Percentiles rank a stretch among this genome's conserved stretches.
phyloP scores from a whole-genome alignment of 2,888 invertebrate species.

The Eupithecia dodoneata region DNA sequence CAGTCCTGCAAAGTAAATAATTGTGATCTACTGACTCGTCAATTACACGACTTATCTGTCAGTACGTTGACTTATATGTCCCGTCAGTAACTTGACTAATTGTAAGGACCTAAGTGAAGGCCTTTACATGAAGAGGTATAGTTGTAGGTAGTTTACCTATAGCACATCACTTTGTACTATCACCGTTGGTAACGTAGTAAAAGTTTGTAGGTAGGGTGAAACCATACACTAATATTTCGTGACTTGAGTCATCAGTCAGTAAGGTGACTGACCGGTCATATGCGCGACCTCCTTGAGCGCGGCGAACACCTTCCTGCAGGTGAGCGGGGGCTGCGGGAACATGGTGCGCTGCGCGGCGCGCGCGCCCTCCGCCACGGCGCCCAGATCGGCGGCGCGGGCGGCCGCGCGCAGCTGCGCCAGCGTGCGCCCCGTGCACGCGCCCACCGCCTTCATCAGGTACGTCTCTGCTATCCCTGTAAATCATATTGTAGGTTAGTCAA shows the following conservation, averaged over 20 bases:
- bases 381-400: conserved; percentile 87
- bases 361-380: conserved; percentile 84
- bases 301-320: conserved; percentile 89
- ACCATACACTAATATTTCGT: too few relatives aligned
- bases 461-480: conserved; percentile 96
- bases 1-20: too few relatives aligned
- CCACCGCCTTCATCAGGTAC: conserved; percentile 96
- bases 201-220: too few relatives aligned
- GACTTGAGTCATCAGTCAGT: not conserved
- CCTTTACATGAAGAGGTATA: too few relatives aligned
- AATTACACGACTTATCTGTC: not conserved
- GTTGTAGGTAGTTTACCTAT: too few relatives aligned
- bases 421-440: conserved; percentile 93
- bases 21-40: not conserved
- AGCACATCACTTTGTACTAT: too few relatives aligned
- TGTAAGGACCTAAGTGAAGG: too few relatives aligned
- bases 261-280: conserved; percentile 87
- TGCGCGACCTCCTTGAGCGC: conserved; percentile 94
- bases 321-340: conserved; percentile 92
- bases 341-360: conserved; percentile 94
- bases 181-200: too few relatives aligned
- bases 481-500: not conserved
- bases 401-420: conserved; percentile 90
- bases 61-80: not conserved
- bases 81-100: too few relatives aligned